Conservation (phyloP, 1,140 invertebrate species). For the Aphidius ervi region DNA sequence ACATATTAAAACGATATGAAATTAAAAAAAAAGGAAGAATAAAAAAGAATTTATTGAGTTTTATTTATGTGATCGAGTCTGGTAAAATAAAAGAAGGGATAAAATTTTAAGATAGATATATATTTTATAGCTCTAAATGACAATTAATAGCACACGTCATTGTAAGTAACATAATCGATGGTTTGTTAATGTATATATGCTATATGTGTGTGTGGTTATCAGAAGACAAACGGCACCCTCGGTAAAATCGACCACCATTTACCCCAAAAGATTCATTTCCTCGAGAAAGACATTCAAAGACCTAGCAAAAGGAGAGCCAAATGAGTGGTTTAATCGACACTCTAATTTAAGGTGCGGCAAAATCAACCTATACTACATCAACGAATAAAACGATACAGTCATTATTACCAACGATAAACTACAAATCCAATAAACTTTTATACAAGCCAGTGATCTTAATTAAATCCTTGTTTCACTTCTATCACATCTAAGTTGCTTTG, state of each 20-base stretch:
- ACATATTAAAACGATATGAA: slow-evolving; percentile 2
- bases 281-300: background rate
- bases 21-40: background rate
- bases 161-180: background rate
- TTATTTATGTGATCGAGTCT: too few species aligned
- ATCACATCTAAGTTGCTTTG: too few species aligned
- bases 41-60: too few species aligned
- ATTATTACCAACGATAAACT: too few species aligned
- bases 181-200: background rate
- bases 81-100: too few species aligned
- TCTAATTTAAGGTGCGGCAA: slow-evolving; percentile 28
- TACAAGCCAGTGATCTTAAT: too few species aligned
- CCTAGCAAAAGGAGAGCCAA: slow-evolving; percentile 9
- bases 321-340: slow-evolving; percentile 28
- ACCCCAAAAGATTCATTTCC: slow-evolving; percentile 23
- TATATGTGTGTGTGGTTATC: slow-evolving; percentile 3
- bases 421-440: too few species aligned
- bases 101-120: too few species aligned
- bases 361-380: slow-evolving; percentile 18
- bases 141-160: background rate
- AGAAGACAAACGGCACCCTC: slow-evolving; percentile 22
- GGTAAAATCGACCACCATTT: slow-evolving; percentile 19
- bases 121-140: too few species aligned
- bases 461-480: too few species aligned
- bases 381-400: slow-evolving; percentile 7